Evolutionary conservation across 2,888 invertebrate genomes (phyloP).

Genomic region (Lithosia quadra): DNA sequence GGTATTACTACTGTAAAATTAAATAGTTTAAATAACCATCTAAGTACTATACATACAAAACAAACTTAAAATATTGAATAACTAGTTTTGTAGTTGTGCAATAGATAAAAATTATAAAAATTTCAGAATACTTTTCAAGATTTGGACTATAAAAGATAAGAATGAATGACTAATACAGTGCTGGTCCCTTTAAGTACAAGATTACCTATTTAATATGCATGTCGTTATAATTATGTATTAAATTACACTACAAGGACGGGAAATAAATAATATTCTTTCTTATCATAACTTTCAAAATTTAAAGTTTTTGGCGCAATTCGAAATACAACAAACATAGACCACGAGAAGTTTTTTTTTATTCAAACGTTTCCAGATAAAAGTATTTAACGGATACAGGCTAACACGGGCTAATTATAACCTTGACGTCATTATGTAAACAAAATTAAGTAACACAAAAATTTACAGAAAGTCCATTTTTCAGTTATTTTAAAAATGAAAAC

Average conservation of each 20-base stretch:
- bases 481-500: constrained; percentile 43
- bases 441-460: constrained; percentile 32
- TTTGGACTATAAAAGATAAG: neutral
- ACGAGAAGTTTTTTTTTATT: constrained; percentile 31
- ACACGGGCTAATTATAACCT: constrained; percentile 57
- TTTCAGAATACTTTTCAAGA: neutral
- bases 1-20: no score
- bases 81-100: neutral
- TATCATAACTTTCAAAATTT: neutral
- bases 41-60: neutral
- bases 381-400: constrained; percentile 46
- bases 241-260: no score
- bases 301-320: neutral
- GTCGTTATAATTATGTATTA: constrained; percentile 4
- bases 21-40: neutral
- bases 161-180: neutral
- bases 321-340: neutral
- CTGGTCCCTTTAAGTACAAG: neutral
- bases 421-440: constrained; percentile 72
- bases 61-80: no score
- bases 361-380: constrained; percentile 23
- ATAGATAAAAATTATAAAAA: neutral
- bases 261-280: no score
- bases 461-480: constrained; percentile 20
- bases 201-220: no score